Evolutionary conservation across 2,113 vertebrate genomes (phyloP).

Genomic region (Pan troglodytes): NHGRI_mPanTro3-v2.1_pri NC_072408.2:51453501-51454000

Average conservation of each 20-base stretch:
- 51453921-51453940: not conserved
- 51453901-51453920: not conserved
- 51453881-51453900: not conserved
- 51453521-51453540: not conserved
- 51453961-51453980: not conserved
- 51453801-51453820: not conserved
- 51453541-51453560: not conserved
- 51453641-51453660: not conserved
- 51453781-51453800: not conserved
- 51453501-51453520: not conserved
- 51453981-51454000: not conserved
- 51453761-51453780: not conserved
- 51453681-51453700: not conserved
- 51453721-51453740: not conserved
- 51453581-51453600: not conserved
- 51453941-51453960: not conserved
- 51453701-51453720: not conserved
- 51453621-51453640: not conserved
- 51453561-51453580: not conserved
- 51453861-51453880: rapidly evolving
- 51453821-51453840: not conserved
- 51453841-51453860: not conserved
- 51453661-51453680: not conserved
- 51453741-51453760: not conserved
- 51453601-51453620: not conserved